A percentile compares a stretch with the other conserved stretches of the same genome.
Evolutionary conservation across 2,113 vertebrate genomes (phyloP).

Genomic region (Siniperca chuatsi): DNA sequence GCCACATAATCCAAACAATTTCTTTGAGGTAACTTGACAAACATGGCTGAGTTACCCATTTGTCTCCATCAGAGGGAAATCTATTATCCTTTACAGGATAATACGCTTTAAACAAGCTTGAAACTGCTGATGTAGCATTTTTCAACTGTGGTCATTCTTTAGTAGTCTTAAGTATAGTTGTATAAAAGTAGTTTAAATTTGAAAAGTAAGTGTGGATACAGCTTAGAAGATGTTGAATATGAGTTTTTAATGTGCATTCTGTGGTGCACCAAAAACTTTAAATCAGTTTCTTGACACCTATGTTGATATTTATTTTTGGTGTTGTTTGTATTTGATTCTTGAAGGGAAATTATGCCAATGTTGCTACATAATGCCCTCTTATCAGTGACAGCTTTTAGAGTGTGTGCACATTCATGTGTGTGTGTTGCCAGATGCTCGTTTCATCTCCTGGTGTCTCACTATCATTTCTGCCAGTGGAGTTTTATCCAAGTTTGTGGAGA

Average conservation of each 20-base stretch:
- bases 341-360: not conserved
- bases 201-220: not conserved
- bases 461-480: conserved; percentile 46
- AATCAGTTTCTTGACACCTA: not conserved
- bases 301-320: not conserved
- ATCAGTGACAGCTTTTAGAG: not conserved
- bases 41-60: conserved; percentile 16
- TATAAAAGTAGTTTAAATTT: not conserved
- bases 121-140: not conserved
- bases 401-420: not conserved
- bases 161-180: not conserved
- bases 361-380: conserved; percentile 7
- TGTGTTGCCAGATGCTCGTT: conserved; percentile 29
- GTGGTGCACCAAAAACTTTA: not conserved
- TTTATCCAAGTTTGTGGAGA: conserved; percentile 28
- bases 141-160: not conserved
- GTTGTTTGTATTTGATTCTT: not conserved
- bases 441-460: conserved; percentile 18
- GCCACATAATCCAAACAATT: conserved; percentile 11
- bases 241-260: not conserved
- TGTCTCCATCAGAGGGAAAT: conserved; percentile 24
- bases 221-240: not conserved
- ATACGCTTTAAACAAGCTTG: not conserved
- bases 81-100: conserved; percentile 12
- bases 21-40: not conserved